phyloP scores from a whole-genome alignment of 2,888 invertebrate genomes.

The Ferdinandea cuprea region DNA sequence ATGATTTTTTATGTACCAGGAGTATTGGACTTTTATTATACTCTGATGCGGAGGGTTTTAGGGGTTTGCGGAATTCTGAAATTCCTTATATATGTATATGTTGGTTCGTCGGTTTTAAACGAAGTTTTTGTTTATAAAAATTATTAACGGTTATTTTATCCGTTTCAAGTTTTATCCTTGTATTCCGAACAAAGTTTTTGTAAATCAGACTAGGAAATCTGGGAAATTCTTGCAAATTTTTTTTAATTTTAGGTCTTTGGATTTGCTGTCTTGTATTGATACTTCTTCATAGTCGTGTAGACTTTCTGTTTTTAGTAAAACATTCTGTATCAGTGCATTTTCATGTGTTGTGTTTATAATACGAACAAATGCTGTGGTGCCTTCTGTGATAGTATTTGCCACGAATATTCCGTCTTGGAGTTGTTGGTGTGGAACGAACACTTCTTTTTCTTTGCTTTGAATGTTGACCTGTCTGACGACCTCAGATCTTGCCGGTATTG shows the following conservation, averaged over 20 bases:
- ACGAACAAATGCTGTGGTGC: conserved; percentile 9
- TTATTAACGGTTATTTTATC: conserved; percentile 11
- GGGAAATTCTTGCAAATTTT: conserved; percentile 13
- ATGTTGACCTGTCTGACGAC: conserved; percentile 15
- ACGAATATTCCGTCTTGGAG: conserved; percentile 34
- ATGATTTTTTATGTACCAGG: conserved; percentile 10
- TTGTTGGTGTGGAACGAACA: no score
- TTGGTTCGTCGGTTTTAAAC: conserved; percentile 17
- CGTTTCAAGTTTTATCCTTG: conserved; percentile 9
- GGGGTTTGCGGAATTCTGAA: no score
- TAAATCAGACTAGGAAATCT: conserved; percentile 20
- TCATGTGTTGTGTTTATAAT: conserved; percentile 23
- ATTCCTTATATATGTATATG: conserved; percentile 20
- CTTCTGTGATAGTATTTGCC: conserved; percentile 5
- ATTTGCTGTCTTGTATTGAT: conserved; percentile 7
- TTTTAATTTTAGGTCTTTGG: background rate
- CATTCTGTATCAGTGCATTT: no score
- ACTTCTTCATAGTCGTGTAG: conserved; percentile 17
- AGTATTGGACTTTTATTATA: conserved; percentile 19
- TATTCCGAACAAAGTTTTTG: conserved; percentile 10
- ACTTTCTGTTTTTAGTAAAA: conserved; percentile 26
- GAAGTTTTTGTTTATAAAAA: conserved; percentile 22
- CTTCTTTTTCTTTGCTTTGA: no score
- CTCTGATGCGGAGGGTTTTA: conserved; percentile 29
- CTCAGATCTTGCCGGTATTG: conserved; percentile 30